A percentile compares a stretch with the other conserved stretches of the same genome.
phyloP scores from a whole-genome alignment of 2,113 vertebrate genomes.

The Dissostichus mawsoni region DNA sequence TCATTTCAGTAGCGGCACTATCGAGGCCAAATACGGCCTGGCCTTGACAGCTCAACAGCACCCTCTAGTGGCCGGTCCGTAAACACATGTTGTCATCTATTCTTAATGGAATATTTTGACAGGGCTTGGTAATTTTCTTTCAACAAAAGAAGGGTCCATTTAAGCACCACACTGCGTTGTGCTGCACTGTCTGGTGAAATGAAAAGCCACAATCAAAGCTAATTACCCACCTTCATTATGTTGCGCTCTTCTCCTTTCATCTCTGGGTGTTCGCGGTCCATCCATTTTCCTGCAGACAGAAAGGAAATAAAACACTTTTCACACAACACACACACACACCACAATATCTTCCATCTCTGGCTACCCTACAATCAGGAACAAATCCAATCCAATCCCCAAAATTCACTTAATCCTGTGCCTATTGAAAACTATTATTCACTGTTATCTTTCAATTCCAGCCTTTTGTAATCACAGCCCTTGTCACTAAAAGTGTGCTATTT shows the following conservation, averaged over 20 bases:
- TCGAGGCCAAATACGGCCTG: neutral
- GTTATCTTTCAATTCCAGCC: constrained; percentile 58
- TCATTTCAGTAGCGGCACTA: constrained; percentile 1
- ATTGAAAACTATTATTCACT: constrained; percentile 57
- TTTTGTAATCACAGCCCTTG: constrained; percentile 34
- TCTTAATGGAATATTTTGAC: constrained; percentile 37
- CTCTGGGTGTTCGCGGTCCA: constrained; percentile 88
- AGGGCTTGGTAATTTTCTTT: constrained; percentile 38
- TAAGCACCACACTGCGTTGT: constrained; percentile 33
- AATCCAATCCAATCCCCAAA: constrained; percentile 48
- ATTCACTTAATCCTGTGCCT: constrained; percentile 54
- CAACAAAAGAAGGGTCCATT: constrained; percentile 45
- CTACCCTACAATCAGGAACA: constrained; percentile 53
- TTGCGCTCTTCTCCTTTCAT: constrained; percentile 91
- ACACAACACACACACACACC: constrained; percentile 22
- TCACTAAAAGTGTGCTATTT: constrained; percentile 15
- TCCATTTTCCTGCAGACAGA: constrained; percentile 88
- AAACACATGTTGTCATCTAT: neutral
- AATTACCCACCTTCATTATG: constrained; percentile 91
- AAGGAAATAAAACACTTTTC: constrained; percentile 59
- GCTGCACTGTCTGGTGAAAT: constrained; percentile 44
- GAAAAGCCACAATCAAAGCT: constrained; percentile 64
- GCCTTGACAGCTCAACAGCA: constrained; percentile 63
- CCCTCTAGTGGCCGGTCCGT: constrained; percentile 69
- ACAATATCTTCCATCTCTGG: constrained; percentile 51